phyloP scores from a whole-genome alignment of 2,888 invertebrate genomes.

The Ferdinandea cuprea region DNA sequence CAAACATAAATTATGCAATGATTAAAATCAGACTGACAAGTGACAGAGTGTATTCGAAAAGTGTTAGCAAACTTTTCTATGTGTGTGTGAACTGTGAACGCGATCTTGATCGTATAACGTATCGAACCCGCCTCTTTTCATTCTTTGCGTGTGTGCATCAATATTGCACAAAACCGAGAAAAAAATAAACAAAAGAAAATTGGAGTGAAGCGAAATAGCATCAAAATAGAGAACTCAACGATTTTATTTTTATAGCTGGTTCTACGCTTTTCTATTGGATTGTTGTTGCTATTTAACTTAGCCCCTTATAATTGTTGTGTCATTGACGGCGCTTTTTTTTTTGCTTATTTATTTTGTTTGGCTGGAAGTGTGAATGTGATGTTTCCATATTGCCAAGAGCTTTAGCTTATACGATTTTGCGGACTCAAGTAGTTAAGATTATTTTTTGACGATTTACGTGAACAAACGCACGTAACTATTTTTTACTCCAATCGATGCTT shows the following conservation, averaged over 20 bases:
- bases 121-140: slow-evolving; percentile 22
- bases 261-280: background rate
- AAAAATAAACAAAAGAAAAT: slow-evolving; percentile 17
- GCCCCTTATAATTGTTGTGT: slow-evolving; percentile 3
- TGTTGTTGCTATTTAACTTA: background rate
- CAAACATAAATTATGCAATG: background rate
- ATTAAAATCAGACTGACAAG: background rate
- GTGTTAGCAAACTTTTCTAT: slow-evolving; percentile 7
- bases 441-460: too few relatives aligned
- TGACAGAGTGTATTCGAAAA: background rate
- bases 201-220: background rate
- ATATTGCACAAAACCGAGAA: slow-evolving; percentile 19
- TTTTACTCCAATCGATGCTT: too few relatives aligned
- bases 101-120: slow-evolving; percentile 8
- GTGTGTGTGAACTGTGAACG: too few relatives aligned
- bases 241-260: slow-evolving; percentile 8
- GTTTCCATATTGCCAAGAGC: too few relatives aligned
- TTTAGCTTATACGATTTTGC: too few relatives aligned
- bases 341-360: too few relatives aligned
- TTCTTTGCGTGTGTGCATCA: slow-evolving; percentile 16
- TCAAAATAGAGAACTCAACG: slow-evolving; percentile 19
- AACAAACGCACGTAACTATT: background rate
- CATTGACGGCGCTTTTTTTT: background rate
- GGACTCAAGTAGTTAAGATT: too few relatives aligned
- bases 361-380: too few relatives aligned